Conservation (phyloP, 1,140 invertebrate genomes). For the Zaprionus camerounensis region DNA sequence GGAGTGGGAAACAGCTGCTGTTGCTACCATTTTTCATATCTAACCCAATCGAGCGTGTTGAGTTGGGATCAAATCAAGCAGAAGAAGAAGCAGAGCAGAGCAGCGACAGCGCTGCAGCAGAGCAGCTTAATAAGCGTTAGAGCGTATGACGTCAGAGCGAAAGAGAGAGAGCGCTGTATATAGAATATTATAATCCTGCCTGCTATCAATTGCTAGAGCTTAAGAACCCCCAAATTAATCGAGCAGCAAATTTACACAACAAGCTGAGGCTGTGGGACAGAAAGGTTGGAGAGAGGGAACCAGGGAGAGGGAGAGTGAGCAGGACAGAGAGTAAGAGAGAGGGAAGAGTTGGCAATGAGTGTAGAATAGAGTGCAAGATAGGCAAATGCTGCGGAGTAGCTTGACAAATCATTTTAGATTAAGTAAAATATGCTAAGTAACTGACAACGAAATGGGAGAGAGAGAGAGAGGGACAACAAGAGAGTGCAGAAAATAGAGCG, state of each 20-base stretch:
- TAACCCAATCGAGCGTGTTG: constrained; percentile 36
- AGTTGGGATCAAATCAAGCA: constrained; percentile 22
- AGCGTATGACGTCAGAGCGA: constrained; percentile 28
- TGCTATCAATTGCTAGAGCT: background rate
- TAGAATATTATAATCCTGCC: constrained; percentile 5
- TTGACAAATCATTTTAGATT: no score
- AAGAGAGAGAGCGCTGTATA: background rate
- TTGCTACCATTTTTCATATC: constrained; percentile 40
- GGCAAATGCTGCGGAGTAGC: no score
- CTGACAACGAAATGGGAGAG: no score
- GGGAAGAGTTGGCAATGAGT: no score
- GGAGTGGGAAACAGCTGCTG: background rate
- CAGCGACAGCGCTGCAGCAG: background rate
- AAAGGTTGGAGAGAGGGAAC: background rate
- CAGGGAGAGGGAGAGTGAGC: background rate
- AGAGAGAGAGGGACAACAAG: no score
- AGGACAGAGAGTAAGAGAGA: no score
- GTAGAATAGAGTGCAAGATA: no score
- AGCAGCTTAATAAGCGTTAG: constrained; percentile 11
- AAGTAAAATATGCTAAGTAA: no score
- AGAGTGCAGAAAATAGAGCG: no score
- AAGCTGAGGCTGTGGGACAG: background rate
- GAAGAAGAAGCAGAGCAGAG: background rate
- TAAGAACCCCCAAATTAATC: background rate
- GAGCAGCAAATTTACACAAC: background rate